A percentile compares a stretch with the other conserved stretches of the same genome.
Evolutionary conservation across 1,140 invertebrate species (phyloP).

Genomic region (Sipha flava): DNA sequence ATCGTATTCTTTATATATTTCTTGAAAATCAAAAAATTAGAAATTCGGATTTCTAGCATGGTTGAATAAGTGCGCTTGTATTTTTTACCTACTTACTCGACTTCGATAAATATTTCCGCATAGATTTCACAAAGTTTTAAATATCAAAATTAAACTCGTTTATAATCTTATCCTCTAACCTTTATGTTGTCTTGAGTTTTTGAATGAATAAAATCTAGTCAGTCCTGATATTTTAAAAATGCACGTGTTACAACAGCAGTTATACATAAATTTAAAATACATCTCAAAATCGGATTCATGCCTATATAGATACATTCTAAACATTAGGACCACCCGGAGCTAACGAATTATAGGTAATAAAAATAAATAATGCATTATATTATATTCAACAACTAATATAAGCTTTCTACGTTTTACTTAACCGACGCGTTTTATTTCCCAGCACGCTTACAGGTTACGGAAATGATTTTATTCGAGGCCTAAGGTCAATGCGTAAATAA

Average conservation of each 20-base stretch:
- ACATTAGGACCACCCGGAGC: background rate
- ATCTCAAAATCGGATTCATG: background rate
- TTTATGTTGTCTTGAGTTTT: background rate
- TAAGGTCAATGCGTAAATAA: background rate
- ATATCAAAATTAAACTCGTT: background rate
- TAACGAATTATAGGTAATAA: background rate
- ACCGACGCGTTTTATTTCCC: background rate
- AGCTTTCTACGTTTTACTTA: background rate
- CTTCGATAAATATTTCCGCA: background rate
- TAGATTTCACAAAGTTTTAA: background rate
- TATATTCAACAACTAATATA: background rate
- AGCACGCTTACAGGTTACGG: background rate
- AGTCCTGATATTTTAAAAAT: background rate
- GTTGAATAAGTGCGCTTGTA: background rate
- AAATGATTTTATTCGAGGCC: background rate
- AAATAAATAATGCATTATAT: slow-evolving; percentile 4
- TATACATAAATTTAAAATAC: slow-evolving; percentile 1
- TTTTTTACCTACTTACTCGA: background rate
- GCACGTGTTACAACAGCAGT: background rate
- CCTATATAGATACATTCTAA: background rate
- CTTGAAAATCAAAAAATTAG: no score
- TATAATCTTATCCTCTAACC: background rate
- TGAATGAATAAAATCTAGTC: background rate
- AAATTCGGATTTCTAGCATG: no score
- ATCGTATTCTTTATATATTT: no score